Percentiles rank a stretch among this genome's conserved stretches.
Evolutionary conservation across 2,888 invertebrate genomes (phyloP).

Genomic region (Cancer borealis): DNA sequence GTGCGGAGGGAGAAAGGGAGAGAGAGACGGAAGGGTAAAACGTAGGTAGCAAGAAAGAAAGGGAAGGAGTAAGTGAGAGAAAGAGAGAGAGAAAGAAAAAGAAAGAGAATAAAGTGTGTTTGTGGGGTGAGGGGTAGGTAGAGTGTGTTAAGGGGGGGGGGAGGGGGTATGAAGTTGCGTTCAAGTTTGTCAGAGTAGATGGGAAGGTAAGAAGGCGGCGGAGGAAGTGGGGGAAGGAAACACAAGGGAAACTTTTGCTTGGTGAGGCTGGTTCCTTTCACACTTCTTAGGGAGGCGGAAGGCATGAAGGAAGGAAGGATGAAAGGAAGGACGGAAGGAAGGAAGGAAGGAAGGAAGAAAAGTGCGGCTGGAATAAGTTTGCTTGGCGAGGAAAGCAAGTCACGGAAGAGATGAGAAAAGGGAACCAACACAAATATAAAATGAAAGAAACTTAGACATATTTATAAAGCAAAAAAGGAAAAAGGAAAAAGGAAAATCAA

Average conservation of each 20-base stretch:
- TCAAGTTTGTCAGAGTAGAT: neutral
- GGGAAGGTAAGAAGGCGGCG: neutral
- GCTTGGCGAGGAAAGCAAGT: no score
- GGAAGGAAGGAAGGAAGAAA: neutral
- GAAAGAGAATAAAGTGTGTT: no score
- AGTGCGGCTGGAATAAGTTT: no score
- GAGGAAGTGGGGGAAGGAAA: neutral
- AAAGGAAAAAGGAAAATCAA: neutral
- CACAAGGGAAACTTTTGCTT: neutral
- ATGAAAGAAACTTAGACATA: neutral
- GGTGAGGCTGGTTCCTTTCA: neutral
- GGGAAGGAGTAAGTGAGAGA: neutral
- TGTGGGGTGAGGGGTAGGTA: neutral
- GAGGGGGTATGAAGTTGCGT: neutral
- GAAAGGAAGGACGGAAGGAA: constrained; percentile 33
- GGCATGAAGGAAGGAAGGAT: neutral
- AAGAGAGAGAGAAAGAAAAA: neutral
- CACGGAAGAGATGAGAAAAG: neutral
- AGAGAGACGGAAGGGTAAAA: neutral
- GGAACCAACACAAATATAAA: neutral
- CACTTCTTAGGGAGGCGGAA: neutral
- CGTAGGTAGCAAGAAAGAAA: neutral
- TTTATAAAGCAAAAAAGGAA: neutral
- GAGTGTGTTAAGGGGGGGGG: neutral
- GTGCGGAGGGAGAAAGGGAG: neutral